Conservation (phyloP, 1,140 invertebrate genomes). For the Panulirus ornatus region DNA sequence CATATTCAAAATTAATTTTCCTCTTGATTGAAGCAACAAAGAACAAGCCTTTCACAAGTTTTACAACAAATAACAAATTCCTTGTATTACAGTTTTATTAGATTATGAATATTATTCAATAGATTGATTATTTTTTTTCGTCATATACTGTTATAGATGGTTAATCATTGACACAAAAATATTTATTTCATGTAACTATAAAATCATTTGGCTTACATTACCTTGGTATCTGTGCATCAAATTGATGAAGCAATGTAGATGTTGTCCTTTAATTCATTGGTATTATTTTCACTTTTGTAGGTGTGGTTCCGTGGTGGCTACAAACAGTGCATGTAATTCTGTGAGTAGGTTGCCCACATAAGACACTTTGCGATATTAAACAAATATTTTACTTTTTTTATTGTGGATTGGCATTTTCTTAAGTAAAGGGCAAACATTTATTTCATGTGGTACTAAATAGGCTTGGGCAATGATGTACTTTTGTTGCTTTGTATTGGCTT, state of each 20-base stretch:
- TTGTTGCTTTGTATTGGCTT: no score
- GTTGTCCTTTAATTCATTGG: not conserved
- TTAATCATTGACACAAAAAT: not conserved
- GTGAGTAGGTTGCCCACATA: not conserved
- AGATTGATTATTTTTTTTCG: no score
- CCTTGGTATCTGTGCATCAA: not conserved
- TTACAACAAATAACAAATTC: no score
- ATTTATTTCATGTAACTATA: not conserved
- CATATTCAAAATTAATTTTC: no score
- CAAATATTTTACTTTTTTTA: not conserved
- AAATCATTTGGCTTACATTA: not conserved
- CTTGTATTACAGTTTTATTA: no score
- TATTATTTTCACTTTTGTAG: not conserved
- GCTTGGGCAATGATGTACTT: no score
- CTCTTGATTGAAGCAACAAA: no score
- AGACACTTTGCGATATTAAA: not conserved
- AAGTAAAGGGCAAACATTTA: not conserved
- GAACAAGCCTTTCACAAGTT: no score
- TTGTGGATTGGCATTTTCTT: not conserved
- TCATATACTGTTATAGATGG: no score
- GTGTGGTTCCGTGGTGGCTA: slow-evolving; percentile 15
- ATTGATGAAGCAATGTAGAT: not conserved
- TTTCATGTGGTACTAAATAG: no score
- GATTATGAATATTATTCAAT: no score
- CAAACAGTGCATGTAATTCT: slow-evolving; percentile 31